A percentile compares a stretch with the other conserved stretches of the same genome.
Conservation (phyloP, 64 coral and sea anemone genomes). For the Trachythela sp. region DNA sequence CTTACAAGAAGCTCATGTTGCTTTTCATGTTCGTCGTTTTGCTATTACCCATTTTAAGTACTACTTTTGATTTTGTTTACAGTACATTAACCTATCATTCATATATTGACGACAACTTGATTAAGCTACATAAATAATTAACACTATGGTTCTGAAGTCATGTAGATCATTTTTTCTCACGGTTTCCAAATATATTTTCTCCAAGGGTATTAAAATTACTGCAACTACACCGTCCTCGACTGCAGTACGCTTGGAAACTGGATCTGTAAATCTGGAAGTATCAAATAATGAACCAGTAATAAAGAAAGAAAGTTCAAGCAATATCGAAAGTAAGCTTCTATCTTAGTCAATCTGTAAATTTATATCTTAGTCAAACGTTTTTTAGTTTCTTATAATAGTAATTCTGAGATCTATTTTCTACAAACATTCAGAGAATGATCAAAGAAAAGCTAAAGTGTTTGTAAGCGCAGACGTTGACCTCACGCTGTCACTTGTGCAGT, state of each 20-base stretch:
- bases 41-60: too few species aligned
- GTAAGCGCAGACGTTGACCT: slow-evolving; percentile 93
- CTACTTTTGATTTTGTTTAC: too few species aligned
- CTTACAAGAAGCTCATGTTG: too few species aligned
- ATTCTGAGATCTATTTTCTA: neutral
- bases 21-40: too few species aligned
- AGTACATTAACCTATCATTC: too few species aligned
- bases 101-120: too few species aligned
- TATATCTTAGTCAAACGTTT: neutral
- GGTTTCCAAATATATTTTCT: neutral
- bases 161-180: neutral
- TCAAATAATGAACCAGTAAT: slow-evolving; percentile 58
- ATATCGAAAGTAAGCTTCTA: slow-evolving; percentile 62
- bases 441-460: slow-evolving; percentile 82
- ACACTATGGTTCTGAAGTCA: too few species aligned
- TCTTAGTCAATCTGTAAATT: neutral
- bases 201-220: slow-evolving; percentile 85
- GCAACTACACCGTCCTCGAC: slow-evolving; percentile 90
- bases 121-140: too few species aligned
- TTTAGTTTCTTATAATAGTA: too few species aligned
- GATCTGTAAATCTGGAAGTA: slow-evolving; percentile 73
- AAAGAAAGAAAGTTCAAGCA: slow-evolving; percentile 40
- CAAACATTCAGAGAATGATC: slow-evolving; percentile 27
- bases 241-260: slow-evolving; percentile 81
- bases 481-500: slow-evolving; percentile 82